Evolutionary conservation across 2,113 vertebrate genomes (phyloP), one percentile per base, ranked within the genome.

Genomic region (Gadus chalcogrammus): DNA sequence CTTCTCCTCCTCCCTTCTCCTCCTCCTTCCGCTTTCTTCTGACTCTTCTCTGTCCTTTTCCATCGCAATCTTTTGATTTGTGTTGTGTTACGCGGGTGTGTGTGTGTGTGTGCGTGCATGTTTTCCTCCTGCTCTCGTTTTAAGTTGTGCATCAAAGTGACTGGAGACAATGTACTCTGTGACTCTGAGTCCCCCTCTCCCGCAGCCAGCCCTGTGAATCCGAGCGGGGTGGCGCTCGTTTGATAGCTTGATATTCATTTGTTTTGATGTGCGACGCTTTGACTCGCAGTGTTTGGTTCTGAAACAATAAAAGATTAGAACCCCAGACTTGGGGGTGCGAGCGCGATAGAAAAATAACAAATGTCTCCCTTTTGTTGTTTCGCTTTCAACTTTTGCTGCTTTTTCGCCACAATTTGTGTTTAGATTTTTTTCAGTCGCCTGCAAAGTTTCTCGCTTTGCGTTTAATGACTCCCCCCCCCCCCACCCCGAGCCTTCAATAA

Each of bases 141-240:
- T 94, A 93, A 92, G 91, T 90, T 84, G 75, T 78, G 88, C 89
- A 91, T 95, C 94, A 94, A 94, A 95, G 93, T 89, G 89, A 90
- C 88, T 88, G 88, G 84, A 91, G 90, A 91, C 89, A 90, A 88
- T 88, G 70, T 27, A 78, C 84, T 81, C 88, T 84, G 88, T 82
- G 87, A 86, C 82, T 90, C 85, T 53, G 79, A 72, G 81, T 80
- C 85, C 82, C 72, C 61, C 83, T 80, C 86, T 89, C 84, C 86
- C 80, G 72, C 87, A 85, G 85, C 83, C 89, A 83, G 83, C 83
- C 61, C 82, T 87, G 79, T 79, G 79, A 85, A 86, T 87, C 87
- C 82, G 88, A 88, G 82, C 81, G 73, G 87, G 84, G 85, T 85
- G 89, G 84, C 80, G 84, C 85, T 82, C 77, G 85, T 88, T 88